phyloP scores from a whole-genome alignment of 2,113 vertebrate species.

The Etheostoma cragini region DNA sequence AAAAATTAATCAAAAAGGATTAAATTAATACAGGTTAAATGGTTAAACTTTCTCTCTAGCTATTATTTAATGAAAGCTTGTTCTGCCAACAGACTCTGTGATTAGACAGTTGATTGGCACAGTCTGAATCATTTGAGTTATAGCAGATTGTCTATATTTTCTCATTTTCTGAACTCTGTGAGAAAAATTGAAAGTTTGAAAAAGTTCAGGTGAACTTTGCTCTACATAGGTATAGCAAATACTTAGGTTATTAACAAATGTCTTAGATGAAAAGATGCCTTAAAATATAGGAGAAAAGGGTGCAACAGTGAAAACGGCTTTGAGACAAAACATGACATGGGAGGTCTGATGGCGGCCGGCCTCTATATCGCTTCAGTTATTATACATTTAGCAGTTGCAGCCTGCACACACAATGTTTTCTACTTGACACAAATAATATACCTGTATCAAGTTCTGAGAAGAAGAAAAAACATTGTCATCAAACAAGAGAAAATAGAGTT shows the following conservation, averaged over 20 bases:
- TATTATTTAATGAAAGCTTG: slow-evolving; percentile 73
- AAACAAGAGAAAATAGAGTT: neutral
- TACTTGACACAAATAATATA: neutral
- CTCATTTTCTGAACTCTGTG: slow-evolving; percentile 43
- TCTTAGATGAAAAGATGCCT: slow-evolving; percentile 3
- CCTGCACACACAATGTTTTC: neutral
- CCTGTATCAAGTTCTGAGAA: neutral
- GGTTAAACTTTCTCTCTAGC: slow-evolving; percentile 54
- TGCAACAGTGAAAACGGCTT: neutral
- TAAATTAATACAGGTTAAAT: slow-evolving; percentile 77
- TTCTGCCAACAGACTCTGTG: slow-evolving; percentile 66
- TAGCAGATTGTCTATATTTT: slow-evolving; percentile 60
- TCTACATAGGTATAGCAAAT: slow-evolving; percentile 13
- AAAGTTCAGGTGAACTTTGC: slow-evolving; percentile 1
- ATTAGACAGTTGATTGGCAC: slow-evolving; percentile 67
- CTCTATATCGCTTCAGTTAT: neutral
- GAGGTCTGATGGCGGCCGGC: neutral
- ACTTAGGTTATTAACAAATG: slow-evolving; percentile 7
- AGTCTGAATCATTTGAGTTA: slow-evolving; percentile 55
- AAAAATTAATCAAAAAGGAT: slow-evolving; percentile 72
- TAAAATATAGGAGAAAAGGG: slow-evolving; percentile 7
- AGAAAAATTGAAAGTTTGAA: slow-evolving; percentile 35
- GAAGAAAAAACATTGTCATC: neutral
- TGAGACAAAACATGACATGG: neutral
- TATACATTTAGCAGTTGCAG: neutral